Evolutionary conservation across 2,888 invertebrate genomes (phyloP), one percentile per base, ranked within the genome.

Genomic region (Euplexia lucipara): DNA sequence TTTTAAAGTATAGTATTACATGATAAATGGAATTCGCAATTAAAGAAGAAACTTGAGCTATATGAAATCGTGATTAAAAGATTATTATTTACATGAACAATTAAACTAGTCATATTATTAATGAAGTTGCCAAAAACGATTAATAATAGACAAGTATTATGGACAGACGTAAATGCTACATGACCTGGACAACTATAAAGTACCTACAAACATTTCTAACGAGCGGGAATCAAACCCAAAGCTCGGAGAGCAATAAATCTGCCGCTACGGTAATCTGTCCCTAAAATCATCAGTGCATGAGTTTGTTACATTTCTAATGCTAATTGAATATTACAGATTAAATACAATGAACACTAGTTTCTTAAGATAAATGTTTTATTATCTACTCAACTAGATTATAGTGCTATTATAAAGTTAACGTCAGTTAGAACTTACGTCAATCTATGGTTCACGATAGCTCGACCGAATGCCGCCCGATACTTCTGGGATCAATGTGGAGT

Each of bases 351-450:
- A 70, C 32, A 70, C 39, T 41, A 30, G 20, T 41, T 47, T 48
- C 32, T 49, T 73, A 69, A 49, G 48, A 41, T 59, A 67, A 72
- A 63, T 51, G 34, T 14, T 63, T 14, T 63, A 56, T 2, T 26
- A 16, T 47, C 64, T 68, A 68, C 9, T 47, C 47, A 47, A 52
- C 72, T 10, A 32, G 5, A 45, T n/a, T 41, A 32, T 44, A 34
- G 10, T 7, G 26, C n/a, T 32, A 35, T 30, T 52, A 52, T 22
- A 16, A 26, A 42, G 8, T 54, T 57, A 49, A 56, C 48, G 22
- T 51, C 32, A 60, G 42, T 75, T 16, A 42, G 22, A 60, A 72
- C 71, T 72, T 72, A 72, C 76, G 39, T 70, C 56, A 57, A 34
- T 70, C 8, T 57, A 75, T 34, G 42, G 53, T 16, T 44, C 62